Percentiles rank a stretch among this genome's conserved stretches.
Evolutionary conservation across 2,113 vertebrate genomes (phyloP).

Genomic region (Myrmecophaga tridactyla): DNA sequence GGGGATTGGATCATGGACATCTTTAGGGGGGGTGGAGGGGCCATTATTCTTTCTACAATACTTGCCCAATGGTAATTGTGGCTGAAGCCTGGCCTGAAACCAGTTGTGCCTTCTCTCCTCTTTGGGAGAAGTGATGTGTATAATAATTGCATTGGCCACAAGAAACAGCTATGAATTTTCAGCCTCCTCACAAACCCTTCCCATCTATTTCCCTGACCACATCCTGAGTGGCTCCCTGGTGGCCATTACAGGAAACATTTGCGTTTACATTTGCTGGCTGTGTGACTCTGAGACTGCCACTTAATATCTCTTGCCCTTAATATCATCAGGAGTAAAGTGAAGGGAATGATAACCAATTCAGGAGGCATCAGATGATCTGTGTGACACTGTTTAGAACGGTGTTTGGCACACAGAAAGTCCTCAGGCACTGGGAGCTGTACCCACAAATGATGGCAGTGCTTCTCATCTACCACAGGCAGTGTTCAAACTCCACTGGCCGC

Average conservation of each 20-base stretch:
- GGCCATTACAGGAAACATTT: background rate
- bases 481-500: fast-evolving
- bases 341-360: background rate
- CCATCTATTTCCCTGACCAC: background rate
- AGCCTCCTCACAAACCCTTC: background rate
- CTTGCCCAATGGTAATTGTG: too few species aligned
- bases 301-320: background rate
- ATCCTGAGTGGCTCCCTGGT: too few species aligned
- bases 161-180: background rate
- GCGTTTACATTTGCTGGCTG: background rate
- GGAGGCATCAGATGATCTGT: fast-evolving
- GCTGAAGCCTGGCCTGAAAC: background rate
- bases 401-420: background rate
- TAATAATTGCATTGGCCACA: background rate
- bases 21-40: background rate
- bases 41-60: background rate
- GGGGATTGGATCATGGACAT: background rate
- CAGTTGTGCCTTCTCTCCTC: background rate
- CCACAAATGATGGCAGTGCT: background rate
- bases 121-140: background rate
- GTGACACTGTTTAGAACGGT: background rate
- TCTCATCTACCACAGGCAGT: background rate
- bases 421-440: fast-evolving
- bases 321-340: background rate
- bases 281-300: background rate